These are phyloP conservation scores for Anguilla obscura DNA, from an alignment of 2,797 vertebrate genomes.

Conservation along the genomic window DNA sequence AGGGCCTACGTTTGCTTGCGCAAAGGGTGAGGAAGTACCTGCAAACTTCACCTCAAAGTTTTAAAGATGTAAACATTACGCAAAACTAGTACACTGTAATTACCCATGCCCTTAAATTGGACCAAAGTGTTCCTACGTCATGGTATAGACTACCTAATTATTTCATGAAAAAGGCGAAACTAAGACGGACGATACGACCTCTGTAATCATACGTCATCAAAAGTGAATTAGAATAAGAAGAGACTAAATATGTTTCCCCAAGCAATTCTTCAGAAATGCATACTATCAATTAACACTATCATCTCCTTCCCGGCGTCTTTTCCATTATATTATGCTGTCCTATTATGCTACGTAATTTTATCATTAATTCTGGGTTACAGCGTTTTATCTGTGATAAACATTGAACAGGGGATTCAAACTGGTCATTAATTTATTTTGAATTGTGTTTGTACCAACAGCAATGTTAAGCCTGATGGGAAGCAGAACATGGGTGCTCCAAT, in stretches of 20 bases:
- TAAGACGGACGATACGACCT: not conserved
- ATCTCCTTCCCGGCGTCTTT: too few relatives aligned
- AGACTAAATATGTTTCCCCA: too few relatives aligned
- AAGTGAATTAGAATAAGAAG: not conserved
- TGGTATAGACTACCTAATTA: not conserved
- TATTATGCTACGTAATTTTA: too few relatives aligned
- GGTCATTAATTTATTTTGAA: not conserved
- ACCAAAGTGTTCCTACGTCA: not conserved
- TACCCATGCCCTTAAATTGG: not conserved
- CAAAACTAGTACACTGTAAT: not conserved
- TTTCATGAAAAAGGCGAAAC: not conserved
- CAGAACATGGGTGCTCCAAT: not conserved
- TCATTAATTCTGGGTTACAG: not conserved
- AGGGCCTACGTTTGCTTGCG: not conserved
- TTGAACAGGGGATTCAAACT: not conserved
- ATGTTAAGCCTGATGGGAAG: not conserved
- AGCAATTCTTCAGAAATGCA: not conserved
- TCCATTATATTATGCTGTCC: too few relatives aligned
- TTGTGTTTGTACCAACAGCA: not conserved
- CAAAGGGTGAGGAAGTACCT: not conserved
- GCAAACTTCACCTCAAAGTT: slow-evolving; percentile 12
- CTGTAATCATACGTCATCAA: not conserved
- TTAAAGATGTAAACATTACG: not conserved
- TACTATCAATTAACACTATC: not conserved
- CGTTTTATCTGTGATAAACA: not conserved